phyloP scores from a whole-genome alignment of 1,140 invertebrate species.

The Phenacoccus solenopsis region DNA sequence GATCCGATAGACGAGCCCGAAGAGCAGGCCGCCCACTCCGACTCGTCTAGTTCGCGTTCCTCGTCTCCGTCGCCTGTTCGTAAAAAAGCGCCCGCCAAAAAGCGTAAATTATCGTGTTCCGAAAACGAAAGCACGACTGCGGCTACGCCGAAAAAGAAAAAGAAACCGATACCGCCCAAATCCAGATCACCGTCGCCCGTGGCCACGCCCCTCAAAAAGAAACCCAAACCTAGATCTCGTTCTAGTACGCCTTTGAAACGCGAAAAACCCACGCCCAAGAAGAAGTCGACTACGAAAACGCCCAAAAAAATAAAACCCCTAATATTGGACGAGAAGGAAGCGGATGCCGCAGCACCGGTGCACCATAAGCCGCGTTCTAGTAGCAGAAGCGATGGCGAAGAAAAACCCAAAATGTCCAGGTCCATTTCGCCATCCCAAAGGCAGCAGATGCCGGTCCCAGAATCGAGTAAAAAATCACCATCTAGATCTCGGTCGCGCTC shows the following conservation, averaged over 20 bases:
- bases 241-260: neutral
- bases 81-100: neutral
- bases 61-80: neutral
- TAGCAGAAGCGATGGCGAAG: too few relatives aligned
- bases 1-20: neutral
- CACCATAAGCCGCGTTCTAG: too few relatives aligned
- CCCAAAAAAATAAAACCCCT: neutral
- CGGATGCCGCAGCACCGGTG: too few relatives aligned
- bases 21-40: neutral
- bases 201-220: neutral
- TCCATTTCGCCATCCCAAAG: too few relatives aligned
- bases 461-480: too few relatives aligned
- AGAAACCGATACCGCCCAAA: neutral
- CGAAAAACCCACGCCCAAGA: neutral
- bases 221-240: neutral
- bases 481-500: too few relatives aligned
- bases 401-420: too few relatives aligned
- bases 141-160: neutral
- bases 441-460: too few relatives aligned
- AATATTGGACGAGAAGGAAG: neutral
- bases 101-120: too few relatives aligned
- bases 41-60: neutral
- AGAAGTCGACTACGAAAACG: neutral
- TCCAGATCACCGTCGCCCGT: neutral
- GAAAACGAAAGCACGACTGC: too few relatives aligned